Conservation (phyloP, 2,797 vertebrate genomes). For the Tokudaia tokunoshimensis region DNA sequence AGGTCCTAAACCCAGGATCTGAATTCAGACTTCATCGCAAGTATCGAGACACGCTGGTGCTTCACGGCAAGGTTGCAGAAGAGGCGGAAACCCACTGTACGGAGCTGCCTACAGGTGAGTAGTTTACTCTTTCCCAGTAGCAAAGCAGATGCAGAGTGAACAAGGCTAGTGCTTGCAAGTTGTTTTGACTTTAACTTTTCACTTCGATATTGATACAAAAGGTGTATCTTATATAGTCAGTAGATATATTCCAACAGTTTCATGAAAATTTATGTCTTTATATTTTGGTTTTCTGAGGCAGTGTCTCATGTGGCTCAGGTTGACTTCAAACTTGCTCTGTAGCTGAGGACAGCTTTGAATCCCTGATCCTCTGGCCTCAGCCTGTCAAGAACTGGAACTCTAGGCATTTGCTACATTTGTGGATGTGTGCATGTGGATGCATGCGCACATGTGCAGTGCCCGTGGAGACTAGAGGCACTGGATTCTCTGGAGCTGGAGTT, state of each 20-base stretch:
- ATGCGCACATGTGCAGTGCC: not conserved
- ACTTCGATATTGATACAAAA: conserved; percentile 42
- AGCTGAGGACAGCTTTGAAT: not conserved
- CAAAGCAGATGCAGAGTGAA: conserved; percentile 25
- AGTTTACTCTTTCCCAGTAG: conserved; percentile 52
- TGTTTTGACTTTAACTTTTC: conserved; percentile 37
- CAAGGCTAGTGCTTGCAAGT: not conserved
- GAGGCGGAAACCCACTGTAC: conserved; percentile 90
- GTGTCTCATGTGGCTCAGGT: not conserved
- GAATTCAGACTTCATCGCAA: conserved; percentile 95
- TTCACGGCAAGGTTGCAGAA: conserved; percentile 93
- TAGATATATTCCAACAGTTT: conserved; percentile 55
- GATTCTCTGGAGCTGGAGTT: not conserved
- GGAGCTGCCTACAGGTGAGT: conserved; percentile 91
- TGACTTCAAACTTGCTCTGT: not conserved
- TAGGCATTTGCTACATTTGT: not conserved
- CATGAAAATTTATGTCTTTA: conserved; percentile 55
- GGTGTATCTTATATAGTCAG: not conserved
- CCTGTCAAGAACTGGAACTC: not conserved
- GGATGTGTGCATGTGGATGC: not conserved
- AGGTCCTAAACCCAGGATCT: conserved; percentile 79
- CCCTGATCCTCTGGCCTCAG: not conserved
- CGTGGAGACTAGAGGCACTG: not conserved
- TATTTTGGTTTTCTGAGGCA: not conserved
- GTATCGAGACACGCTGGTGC: conserved; percentile 95